Evolutionary conservation across 2,888 invertebrate species (phyloP), one percentile per base, ranked within the genome.

Genomic region (Megamerina dolium): DNA sequence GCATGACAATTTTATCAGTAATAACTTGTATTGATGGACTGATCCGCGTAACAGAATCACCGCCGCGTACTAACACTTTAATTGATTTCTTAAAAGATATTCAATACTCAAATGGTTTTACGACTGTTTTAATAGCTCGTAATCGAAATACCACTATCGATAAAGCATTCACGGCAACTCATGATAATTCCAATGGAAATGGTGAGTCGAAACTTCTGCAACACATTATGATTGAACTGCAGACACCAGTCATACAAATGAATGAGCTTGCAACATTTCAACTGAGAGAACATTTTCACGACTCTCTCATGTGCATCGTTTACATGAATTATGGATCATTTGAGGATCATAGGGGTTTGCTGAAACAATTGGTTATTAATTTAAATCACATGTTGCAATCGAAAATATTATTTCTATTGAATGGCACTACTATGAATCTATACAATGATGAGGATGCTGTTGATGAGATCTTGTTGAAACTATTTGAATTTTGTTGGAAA

Each of bases 401-500:
- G 2, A 57, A 58, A 18, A 52, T 65, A 4, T 41, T 68, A 4
- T 60, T 67, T 39, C 21, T 64, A 9, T 17, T 62, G 32, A 49
- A 55, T 19, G 20, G 31, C 36, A 14, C 40, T 3, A n/a, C n/a
- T n/a, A n/a, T n/a, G n/a, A n/a, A n/a, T 20, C 26, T 27, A 16
- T 18, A 19, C n/a, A 19, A 14, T 19, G 16, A 47, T 20, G 41
- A 29, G 3, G n/a, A n/a, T n/a, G 39, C 42, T 14, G 40, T 34
- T 4, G 38, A 51, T 27, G 42, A 43, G 6, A 12, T 4, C 2
- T 27, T 59, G 34, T 31, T 57, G 1, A 26, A 52, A 12, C 43
- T 62, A 3, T 64, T 68, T 29, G n/a, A 19, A 0, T 43, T 45
- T 14, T 63, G 63, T 47, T 59, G 63, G 59, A 36, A 31, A 27